Evolutionary conservation across 2,113 vertebrate species (phyloP).

Genomic region (Cebidichthys violaceus): DNA sequence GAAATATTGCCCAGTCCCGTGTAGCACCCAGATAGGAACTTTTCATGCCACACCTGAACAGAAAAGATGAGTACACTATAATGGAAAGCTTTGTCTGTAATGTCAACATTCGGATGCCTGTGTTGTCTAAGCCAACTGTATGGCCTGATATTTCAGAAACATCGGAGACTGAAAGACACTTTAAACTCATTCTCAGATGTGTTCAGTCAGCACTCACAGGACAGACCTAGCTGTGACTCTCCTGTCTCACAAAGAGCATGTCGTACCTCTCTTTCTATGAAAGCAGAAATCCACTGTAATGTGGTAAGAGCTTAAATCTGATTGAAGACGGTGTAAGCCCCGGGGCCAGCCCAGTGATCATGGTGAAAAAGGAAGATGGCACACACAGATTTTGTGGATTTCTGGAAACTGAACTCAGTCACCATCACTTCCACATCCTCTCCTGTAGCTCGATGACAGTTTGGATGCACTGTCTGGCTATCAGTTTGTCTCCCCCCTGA

Average conservation of each 20-base stretch:
- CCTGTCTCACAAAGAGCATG: slow-evolving; percentile 6
- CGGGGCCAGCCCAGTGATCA: slow-evolving; percentile 37
- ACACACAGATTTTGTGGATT: slow-evolving; percentile 52
- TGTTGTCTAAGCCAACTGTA: not conserved
- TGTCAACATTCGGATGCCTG: not conserved
- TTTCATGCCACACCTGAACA: not conserved
- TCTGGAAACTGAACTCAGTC: slow-evolving; percentile 39
- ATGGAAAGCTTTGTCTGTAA: not conserved
- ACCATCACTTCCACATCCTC: slow-evolving; percentile 40
- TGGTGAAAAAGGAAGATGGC: slow-evolving; percentile 36
- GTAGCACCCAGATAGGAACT: not conserved
- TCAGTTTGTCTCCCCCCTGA: slow-evolving; percentile 40
- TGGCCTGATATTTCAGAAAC: not conserved
- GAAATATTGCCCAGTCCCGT: no score
- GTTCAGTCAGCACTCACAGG: not conserved
- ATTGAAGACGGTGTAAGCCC: slow-evolving; percentile 50
- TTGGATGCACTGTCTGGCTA: slow-evolving; percentile 45
- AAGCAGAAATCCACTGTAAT: slow-evolving; percentile 29
- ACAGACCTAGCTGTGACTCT: not conserved
- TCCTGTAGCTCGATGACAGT: slow-evolving; percentile 27
- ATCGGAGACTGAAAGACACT: not conserved
- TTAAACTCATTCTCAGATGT: slow-evolving; percentile 4
- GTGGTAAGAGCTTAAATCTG: slow-evolving; percentile 31
- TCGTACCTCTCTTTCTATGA: slow-evolving; percentile 35
- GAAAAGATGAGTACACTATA: not conserved